A percentile compares a stretch with the other conserved stretches of the same genome.
phyloP scores from a whole-genome alignment of 2,888 invertebrate species.

The Hemicrepidius hirtus region DNA sequence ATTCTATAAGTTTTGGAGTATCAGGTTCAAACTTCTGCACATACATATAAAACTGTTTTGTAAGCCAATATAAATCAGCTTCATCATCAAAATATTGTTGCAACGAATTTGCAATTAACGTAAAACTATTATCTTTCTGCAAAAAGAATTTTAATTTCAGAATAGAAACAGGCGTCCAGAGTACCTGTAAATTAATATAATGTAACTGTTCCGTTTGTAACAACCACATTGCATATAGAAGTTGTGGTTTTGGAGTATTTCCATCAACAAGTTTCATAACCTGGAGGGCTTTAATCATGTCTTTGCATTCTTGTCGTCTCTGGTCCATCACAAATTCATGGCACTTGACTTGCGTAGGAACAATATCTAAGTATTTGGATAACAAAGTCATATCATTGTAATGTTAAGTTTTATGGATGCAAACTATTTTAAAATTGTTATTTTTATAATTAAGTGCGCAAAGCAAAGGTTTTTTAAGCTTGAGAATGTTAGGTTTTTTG shows the following conservation, averaged over 20 bases:
- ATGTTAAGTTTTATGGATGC: too few relatives aligned
- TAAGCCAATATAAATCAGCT: conserved; percentile 89
- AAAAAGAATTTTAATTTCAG: conserved; percentile 35
- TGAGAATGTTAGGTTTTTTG: too few relatives aligned
- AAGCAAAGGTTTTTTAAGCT: too few relatives aligned
- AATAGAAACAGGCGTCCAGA: background rate
- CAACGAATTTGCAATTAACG: conserved; percentile 81
- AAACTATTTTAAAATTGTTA: too few relatives aligned
- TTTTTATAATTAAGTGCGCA: too few relatives aligned
- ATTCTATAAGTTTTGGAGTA: conserved; percentile 79
- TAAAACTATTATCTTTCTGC: conserved; percentile 74
- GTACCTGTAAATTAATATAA: conserved; percentile 72
- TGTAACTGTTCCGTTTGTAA: conserved; percentile 81
- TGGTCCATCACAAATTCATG: conserved; percentile 85
- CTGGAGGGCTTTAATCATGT: conserved; percentile 81
- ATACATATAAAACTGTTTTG: conserved; percentile 83
- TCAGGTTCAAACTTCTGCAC: conserved; percentile 81
- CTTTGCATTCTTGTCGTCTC: conserved; percentile 83
- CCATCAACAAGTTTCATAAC: conserved; percentile 80
- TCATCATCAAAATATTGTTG: conserved; percentile 83
- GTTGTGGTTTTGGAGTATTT: conserved; percentile 78
- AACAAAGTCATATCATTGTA: too few relatives aligned
- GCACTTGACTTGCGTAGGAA: conserved; percentile 85
- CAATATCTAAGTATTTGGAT: too few relatives aligned
- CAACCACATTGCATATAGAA: conserved; percentile 88